phyloP scores from a whole-genome alignment of 2,888 invertebrate genomes.

The Petrolisthes cinctipes region DNA sequence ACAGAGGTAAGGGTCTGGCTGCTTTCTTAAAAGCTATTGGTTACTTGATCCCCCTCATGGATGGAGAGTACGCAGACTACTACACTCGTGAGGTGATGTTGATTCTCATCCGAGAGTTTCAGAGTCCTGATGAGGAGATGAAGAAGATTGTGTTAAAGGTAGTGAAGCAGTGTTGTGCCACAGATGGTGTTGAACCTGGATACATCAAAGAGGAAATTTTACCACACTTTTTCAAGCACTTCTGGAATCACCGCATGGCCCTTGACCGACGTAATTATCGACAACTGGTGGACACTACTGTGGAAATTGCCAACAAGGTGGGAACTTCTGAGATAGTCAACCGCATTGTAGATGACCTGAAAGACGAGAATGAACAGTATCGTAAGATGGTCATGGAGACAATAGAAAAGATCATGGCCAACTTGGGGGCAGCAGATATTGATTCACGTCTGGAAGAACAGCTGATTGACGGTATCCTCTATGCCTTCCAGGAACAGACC shows the following conservation, averaged over 20 bases:
- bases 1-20: constrained; percentile 86
- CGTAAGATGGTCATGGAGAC: constrained; percentile 99
- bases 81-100: constrained; percentile 99
- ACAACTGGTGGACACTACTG: constrained; percentile 97
- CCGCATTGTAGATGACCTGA: constrained; percentile 97
- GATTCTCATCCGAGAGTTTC: constrained; percentile 98
- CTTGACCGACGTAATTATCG: constrained; percentile 96
- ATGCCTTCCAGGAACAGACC: constrained; percentile 99
- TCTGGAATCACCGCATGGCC: constrained; percentile 99
- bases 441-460: constrained; percentile 98
- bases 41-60: constrained; percentile 99
- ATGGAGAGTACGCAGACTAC: constrained; percentile 99
- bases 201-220: constrained; percentile 99
- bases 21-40: constrained; percentile 99
- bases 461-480: constrained; percentile 97
- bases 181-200: constrained; percentile 99
- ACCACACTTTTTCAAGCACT: constrained; percentile 98
- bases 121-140: constrained; percentile 99
- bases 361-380: constrained; percentile 99
- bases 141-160: constrained; percentile 99
- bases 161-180: constrained; percentile 99
- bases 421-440: constrained; percentile 97
- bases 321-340: constrained; percentile 99
- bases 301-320: constrained; percentile 99
- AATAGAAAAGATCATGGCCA: constrained; percentile 98